These are phyloP conservation scores for Tinamus major DNA, from an alignment of 2,797 vertebrate genomes.

Conservation along the genomic window DNA sequence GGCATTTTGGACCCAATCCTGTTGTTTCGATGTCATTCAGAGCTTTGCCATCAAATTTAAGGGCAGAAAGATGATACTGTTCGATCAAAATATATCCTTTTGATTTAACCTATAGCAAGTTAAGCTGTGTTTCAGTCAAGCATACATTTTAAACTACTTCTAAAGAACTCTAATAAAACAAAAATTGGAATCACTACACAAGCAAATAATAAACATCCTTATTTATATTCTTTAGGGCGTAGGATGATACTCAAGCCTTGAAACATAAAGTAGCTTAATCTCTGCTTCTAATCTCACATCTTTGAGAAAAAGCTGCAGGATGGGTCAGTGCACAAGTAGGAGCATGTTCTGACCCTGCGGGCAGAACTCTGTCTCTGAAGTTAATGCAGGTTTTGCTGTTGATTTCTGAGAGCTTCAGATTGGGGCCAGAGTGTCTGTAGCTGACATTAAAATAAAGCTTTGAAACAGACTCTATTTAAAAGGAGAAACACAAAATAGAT, in stretches of 20 bases:
- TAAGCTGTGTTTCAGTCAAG: not conserved
- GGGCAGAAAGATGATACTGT: not conserved
- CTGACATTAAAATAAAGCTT: slow-evolving; percentile 4
- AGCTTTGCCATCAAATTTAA: slow-evolving; percentile 29
- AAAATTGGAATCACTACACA: slow-evolving; percentile 16
- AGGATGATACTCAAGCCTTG: not conserved
- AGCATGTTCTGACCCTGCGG: not conserved
- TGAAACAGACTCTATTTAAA: not conserved
- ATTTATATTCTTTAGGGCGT: not conserved
- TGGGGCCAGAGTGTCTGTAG: not conserved
- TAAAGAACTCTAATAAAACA: not conserved
- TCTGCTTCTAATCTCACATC: not conserved
- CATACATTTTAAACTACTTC: slow-evolving; percentile 26
- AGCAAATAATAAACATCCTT: not conserved
- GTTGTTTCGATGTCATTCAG: not conserved
- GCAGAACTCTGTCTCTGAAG: slow-evolving; percentile 18
- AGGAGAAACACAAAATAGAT: not conserved
- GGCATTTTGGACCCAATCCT: not conserved
- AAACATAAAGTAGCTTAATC: slow-evolving; percentile 6
- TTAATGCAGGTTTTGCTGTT: slow-evolving; percentile 4
- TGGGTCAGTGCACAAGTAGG: not conserved
- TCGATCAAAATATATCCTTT: not conserved
- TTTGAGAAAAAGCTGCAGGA: slow-evolving; percentile 14
- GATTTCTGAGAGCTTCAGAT: not conserved
- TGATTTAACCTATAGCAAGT: not conserved